Evolutionary conservation across 2,113 vertebrate genomes (phyloP).

Genomic region (Nannospalax galili): DNA sequence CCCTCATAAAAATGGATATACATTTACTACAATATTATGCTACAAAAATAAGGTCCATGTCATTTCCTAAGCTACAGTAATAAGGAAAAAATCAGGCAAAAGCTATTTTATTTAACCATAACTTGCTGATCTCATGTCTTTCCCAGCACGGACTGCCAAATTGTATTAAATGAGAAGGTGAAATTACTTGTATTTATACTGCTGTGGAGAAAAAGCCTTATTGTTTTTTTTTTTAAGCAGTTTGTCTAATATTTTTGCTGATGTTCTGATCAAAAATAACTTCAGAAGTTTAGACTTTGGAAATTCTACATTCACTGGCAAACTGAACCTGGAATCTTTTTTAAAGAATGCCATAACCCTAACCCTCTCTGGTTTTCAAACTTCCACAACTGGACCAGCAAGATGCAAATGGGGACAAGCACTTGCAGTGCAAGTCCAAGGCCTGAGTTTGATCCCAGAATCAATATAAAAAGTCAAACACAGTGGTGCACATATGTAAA

Average conservation of each 20-base stretch:
- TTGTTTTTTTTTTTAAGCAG: slow-evolving; percentile 10
- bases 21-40: not conserved
- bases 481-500: not conserved
- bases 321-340: not conserved
- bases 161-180: slow-evolving; percentile 10
- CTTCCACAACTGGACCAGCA: not conserved
- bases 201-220: not conserved
- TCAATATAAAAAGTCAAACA: not conserved
- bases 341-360: not conserved
- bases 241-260: not conserved
- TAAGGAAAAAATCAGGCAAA: not conserved
- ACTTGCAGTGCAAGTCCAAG: not conserved
- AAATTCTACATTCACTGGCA: not conserved
- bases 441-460: not conserved
- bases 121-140: not conserved
- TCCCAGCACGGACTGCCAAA: not conserved
- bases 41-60: not conserved
- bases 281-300: not conserved
- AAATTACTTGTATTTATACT: not conserved
- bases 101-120: slow-evolving; percentile 23
- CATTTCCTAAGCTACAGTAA: slow-evolving; percentile 49
- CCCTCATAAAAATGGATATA: not conserved
- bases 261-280: slow-evolving; percentile 45
- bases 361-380: not conserved
- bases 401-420: not conserved